Base-by-base conservation (phyloP, 2,888 invertebrate species). In the Kuschelorhynchus macadamiae region DNA sequence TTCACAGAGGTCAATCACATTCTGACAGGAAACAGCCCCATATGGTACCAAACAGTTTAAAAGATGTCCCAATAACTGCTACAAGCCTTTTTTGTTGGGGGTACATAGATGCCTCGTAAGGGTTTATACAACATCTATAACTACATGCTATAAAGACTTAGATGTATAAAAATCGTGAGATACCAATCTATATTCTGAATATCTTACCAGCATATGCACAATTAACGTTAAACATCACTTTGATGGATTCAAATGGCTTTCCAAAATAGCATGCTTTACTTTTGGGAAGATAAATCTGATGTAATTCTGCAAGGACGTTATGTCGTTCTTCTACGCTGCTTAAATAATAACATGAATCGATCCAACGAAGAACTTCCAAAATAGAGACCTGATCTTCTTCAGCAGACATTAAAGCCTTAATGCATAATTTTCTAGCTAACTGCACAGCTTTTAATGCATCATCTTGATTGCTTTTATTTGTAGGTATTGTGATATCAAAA, bases 281-380 rank as follows among this genome's bases (percentile, higher is more conserved):
- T 2, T n/a, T 42, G 4, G 50, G 41, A 41, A 16, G 17, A 20
- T 65, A 65, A 25, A 53, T 46, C n/a, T 46, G 53, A 16, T 46
- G 39, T 0, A 25, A 14, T n/a, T 57, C 25, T 14, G 21, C 44
- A 18, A 49, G 12, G n/a, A 36, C 9, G 7, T 44, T 9, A 1
- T 33, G 52, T 17, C 42, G 17, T 17, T 46, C 49, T 42, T 33
- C 32, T 25, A 12, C 8, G 16, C 33, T 47, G 11, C 36, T 64
- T 9, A 77, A 53, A 49, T 72, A 77, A 59, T 70, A 77, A 18
- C 73, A 68, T 42, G 50, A 67, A 63, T 74, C 57, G 16, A 76
- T 67, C 77, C 77, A 78, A 18, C 66, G 68, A 20, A 69, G 53
- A 9, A 75, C 71, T 55, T 77, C 76, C 16, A 75, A 12, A 59